Percentiles rank a stretch among this genome's conserved stretches.
These are phyloP conservation scores for Magallana nippona DNA, from an alignment of 2,888 invertebrate species.

Conservation along the genomic window DNA sequence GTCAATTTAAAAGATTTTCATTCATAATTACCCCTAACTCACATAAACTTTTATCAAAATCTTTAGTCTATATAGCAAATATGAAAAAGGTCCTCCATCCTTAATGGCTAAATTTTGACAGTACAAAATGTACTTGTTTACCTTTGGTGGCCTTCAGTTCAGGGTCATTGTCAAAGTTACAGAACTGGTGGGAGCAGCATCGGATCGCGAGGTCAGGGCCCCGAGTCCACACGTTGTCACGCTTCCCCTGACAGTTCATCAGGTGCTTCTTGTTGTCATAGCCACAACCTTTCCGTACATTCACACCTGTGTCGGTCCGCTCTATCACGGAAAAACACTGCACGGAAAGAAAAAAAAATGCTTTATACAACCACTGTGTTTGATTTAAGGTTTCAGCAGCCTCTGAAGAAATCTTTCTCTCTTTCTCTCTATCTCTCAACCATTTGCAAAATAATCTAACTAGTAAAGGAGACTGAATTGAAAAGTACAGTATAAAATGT, in stretches of 20 bases:
- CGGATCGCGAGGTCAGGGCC: conserved; percentile 53
- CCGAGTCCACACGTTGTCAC: conserved; percentile 40
- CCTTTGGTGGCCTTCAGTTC: conserved; percentile 2
- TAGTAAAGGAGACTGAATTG: too few species aligned
- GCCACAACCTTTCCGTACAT: conserved; percentile 45
- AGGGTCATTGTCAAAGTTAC: conserved; percentile 62
- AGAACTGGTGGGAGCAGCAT: conserved; percentile 66
- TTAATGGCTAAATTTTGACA: too few species aligned
- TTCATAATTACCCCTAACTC: too few species aligned
- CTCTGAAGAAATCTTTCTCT: too few species aligned
- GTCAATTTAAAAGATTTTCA: too few species aligned
- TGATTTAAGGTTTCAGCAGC: too few species aligned
- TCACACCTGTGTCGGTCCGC: background rate
- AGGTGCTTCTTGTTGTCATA: conserved; percentile 44
- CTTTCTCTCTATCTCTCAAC: too few species aligned
- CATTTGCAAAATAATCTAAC: too few species aligned
- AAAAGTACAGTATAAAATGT: too few species aligned
- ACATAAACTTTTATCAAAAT: too few species aligned
- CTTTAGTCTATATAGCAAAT: too few species aligned
- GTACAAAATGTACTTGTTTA: background rate
- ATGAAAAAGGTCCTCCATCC: too few species aligned
- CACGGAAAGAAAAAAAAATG: background rate
- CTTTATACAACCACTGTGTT: background rate
- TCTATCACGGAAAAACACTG: conserved; percentile 47
- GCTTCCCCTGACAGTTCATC: conserved; percentile 46